Base-by-base conservation (phyloP, 1,140 invertebrate genomes). In the Adelges cooleyi region DNA sequence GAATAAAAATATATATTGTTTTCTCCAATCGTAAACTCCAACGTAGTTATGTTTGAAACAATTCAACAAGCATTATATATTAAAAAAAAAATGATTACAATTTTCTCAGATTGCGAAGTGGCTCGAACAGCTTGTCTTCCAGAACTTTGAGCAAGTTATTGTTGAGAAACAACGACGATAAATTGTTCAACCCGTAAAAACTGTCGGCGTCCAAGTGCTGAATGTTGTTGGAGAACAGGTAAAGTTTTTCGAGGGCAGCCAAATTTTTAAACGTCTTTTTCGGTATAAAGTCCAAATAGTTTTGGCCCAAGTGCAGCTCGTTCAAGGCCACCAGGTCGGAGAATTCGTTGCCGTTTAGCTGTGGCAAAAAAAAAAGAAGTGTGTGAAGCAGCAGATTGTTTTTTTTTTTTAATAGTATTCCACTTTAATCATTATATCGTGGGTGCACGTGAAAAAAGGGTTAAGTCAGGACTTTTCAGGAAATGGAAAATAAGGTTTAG, bases 301-400 rank as follows among this genome's bases (percentile, higher is more conserved):
- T 85, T 65, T 80, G 78, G 0, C 81, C 81, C 3, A 84, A 68
- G 38, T 81, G 77, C 1, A 85, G 73, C 51, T 84, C 81, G n/a
- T 74, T 76, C 0, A 84, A 69, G 5, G 76, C 75, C 17, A 46
- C 69, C 4, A 83, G 68, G 23, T 80, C 75, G 1, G 71, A 66
- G 67, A 84, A 82, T 17, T 81, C 78, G 2, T 71, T 67, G 1
- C 71, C 70, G 49, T 75, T 71, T 20, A 82, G 71, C 78, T 79
- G 49, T 27, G 70, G 65, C 22, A 25, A n/a, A 5, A 25, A 15
- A 40, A 23, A n/a, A n/a, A n/a, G n/a, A n/a, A n/a, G n/a, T n/a
- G n/a, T n/a, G n/a, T n/a, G n/a, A n/a, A n/a, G n/a, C n/a, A n/a
- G n/a, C n/a, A n/a, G n/a, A n/a, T n/a, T n/a, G n/a, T n/a, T n/a